Conservation (phyloP, 1,140 invertebrate species). For the Anastrepha ludens region DNA sequence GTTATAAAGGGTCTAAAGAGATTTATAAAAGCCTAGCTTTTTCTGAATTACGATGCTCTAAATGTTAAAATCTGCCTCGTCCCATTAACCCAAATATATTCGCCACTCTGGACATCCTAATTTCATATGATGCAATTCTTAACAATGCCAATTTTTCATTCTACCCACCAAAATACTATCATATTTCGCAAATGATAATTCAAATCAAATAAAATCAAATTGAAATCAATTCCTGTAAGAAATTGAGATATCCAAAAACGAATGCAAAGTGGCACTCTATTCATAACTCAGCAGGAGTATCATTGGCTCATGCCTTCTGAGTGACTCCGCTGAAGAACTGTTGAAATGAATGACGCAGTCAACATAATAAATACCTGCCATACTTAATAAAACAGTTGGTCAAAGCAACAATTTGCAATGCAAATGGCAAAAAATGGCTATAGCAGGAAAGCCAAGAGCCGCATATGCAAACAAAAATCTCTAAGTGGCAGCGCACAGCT, state of each 20-base stretch:
- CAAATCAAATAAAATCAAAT: background rate
- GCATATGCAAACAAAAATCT: background rate
- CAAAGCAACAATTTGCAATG: constrained; percentile 39
- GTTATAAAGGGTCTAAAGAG: too few species aligned
- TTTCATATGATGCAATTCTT: background rate
- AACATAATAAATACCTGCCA: constrained; percentile 39
- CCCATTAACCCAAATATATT: too few species aligned
- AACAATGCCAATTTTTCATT: background rate
- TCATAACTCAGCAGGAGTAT: constrained; percentile 15
- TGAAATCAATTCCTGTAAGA: constrained; percentile 4
- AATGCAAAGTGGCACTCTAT: constrained; percentile 36
- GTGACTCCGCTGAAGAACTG: background rate
- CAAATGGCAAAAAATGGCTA: constrained; percentile 3
- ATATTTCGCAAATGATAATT: background rate
- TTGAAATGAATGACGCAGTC: background rate
- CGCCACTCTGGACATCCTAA: too few species aligned
- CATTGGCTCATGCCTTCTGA: background rate
- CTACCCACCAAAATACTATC: background rate
- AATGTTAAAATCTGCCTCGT: too few species aligned
- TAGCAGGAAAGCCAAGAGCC: background rate
- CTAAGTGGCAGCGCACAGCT: constrained; percentile 8
- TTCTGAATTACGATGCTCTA: too few species aligned
- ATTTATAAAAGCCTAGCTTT: too few species aligned
- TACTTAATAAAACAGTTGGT: constrained; percentile 25
- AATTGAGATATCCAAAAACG: constrained; percentile 45